Evolutionary conservation across 2,888 invertebrate genomes (phyloP).

Genomic region (Sipha maydis): DNA sequence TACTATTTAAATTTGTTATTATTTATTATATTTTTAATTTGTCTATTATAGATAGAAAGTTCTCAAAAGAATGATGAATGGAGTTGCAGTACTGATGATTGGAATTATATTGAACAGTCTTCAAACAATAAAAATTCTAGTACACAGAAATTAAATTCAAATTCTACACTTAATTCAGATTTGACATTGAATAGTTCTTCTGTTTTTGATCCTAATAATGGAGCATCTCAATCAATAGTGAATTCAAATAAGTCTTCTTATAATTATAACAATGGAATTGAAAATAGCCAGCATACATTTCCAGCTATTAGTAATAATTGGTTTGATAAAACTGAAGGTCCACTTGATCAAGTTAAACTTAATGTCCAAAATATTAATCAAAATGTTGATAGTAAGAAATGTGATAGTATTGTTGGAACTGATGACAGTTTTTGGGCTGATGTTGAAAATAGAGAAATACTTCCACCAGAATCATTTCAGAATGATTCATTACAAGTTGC

Average conservation of each 20-base stretch:
- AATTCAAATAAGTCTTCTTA: conserved; percentile 13
- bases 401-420: conserved; percentile 19
- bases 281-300: conserved; percentile 33
- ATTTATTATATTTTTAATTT: conserved; percentile 10
- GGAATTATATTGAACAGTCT: conserved; percentile 55
- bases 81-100: conserved; percentile 47
- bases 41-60: conserved; percentile 1
- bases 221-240: conserved; percentile 12
- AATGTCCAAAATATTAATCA: conserved; percentile 31
- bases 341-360: conserved; percentile 21
- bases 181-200: conserved; percentile 22
- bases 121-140: conserved; percentile 21
- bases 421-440: conserved; percentile 58
- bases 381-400: conserved; percentile 21
- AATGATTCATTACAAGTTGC: conserved; percentile 50
- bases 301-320: conserved; percentile 22
- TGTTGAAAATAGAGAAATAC: conserved; percentile 64
- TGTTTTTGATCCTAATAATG: conserved; percentile 8
- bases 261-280: conserved; percentile 29
- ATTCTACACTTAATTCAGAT: conserved; percentile 30
- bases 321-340: conserved; percentile 37
- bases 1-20: not conserved
- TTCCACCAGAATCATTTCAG: conserved; percentile 62
- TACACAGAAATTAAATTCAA: conserved; percentile 2
- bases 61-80: conserved; percentile 55